These are phyloP conservation scores for Petromus typicus DNA, from an alignment of 2,113 vertebrate species.

Conservation along the genomic window DNA sequence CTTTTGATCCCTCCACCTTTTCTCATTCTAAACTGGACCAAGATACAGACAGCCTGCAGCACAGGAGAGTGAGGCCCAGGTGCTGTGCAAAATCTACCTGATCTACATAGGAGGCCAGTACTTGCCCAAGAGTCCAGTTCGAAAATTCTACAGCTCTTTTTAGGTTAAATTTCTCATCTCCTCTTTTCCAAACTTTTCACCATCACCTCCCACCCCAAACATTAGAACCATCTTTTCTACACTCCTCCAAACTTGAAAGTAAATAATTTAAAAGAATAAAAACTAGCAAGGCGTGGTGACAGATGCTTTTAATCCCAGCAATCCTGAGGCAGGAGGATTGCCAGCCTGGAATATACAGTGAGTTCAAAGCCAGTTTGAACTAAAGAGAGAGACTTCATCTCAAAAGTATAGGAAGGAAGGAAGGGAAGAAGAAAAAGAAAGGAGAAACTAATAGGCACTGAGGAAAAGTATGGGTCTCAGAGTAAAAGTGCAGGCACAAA, in stretches of 20 bases:
- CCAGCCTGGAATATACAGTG: no score
- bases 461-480: neutral
- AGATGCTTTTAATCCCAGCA: no score
- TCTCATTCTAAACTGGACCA: neutral
- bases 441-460: neutral
- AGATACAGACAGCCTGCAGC: neutral
- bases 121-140: neutral
- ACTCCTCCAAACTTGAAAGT: neutral
- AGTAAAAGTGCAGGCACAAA: neutral
- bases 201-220: neutral
- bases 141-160: neutral
- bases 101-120: neutral
- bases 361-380: no score
- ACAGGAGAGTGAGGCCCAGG: neutral
- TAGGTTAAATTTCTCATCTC: neutral
- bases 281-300: neutral
- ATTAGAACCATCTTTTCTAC: neutral
- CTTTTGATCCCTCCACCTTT: neutral
- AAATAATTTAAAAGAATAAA: constrained; percentile 19
- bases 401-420: no score
- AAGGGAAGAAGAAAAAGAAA: no score
- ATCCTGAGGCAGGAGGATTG: no score
- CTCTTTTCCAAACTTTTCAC: neutral
- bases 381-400: no score
- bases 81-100: neutral